Evolutionary conservation across 2,888 invertebrate species (phyloP), one percentile per base, ranked within the genome.

Genomic region (Morinoia aosen): DNA sequence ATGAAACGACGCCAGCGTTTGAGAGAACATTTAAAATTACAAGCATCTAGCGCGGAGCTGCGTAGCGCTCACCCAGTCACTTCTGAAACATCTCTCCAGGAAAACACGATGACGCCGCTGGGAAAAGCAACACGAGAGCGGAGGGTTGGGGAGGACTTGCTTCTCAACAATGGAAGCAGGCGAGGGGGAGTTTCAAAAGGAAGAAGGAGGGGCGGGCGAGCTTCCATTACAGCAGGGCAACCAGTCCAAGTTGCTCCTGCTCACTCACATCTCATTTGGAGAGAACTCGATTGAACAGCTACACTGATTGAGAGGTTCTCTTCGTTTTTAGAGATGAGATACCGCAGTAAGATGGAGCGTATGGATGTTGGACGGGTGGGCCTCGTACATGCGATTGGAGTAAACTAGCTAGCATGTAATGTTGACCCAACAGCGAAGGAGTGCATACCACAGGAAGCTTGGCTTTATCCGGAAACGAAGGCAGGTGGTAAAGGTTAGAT

Each of bases 81-180:
- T 57, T 48, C 93, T 57, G 25, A 93, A 93, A 93, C 93, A 93
- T 57, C 93, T 93, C 93, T 57, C 57, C 93, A 93, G 93, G 93
- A 93, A 93, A 93, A 93, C 93, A 57, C 93, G 57, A 93, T 93
- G 93, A 93, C 93, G 56, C 93, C 57, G 95, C 61, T 95, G 94
- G 95, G 88, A 94, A 94, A 88, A 94, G 93, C 88, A 91, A 56
- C 61, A 58, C 88, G 58, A 94, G 76, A 95, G 48, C 56, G 95
- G 88, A 90, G 93, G 93, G 93, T 57, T 57, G 33, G 93, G 93
- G 93, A 93, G 93, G 93, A 39, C 57, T 33, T 48, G 25, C 93
- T 57, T 94, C 64, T 48, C 88, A 76, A 94, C 56, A 76, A 95
- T 39, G 93, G 64, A 93, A 91, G 88, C 25, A 39, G 90, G 88